Evolutionary conservation across 2,113 vertebrate genomes (phyloP), one percentile per base, ranked within the genome.

Genomic region (Haemorhous mexicanus): DNA sequence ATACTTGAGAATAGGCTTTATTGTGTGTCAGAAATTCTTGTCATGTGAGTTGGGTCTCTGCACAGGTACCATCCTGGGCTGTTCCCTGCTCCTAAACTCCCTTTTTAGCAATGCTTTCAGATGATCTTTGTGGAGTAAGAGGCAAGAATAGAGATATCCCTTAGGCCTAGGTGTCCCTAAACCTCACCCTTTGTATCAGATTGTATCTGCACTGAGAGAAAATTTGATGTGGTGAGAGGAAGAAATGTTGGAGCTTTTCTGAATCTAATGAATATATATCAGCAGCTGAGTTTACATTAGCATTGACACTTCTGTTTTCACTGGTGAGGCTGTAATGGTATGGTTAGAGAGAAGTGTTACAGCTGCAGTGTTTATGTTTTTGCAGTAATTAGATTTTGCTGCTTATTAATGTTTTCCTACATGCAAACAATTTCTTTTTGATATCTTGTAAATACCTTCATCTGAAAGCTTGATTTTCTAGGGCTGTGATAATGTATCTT

Each of bases 241-340:
- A 87, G n/a, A 62, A 94, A 70, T 58, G n/a, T 21, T 69, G 70
- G 37, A 89, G 52, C 62, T 87, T 87, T 83, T 93, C 75, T 87
- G 93, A 95, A 93, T 90, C 89, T 96, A 79, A 97, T 95, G 89
- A 97, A 94, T 97, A 90, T 87, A 84, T 95, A 89, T 91, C 81
- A 95, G 89, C 94, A 97, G 95, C 84, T 95, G 94, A 93, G 93
- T 96, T 96, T 97, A 93, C 87, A 86, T 43, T 41, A 93, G 81
- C 46, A 70, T 53, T 93, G 93, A 92, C 94, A 93, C 66, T 94
- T 89, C 70, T 95, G 77, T 92, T 96, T 96, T 93, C 84, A 52
- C 63, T 96, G 82, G 67, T 94, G 53, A 87, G 66, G 43, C 89
- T 90, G 41, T 92, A 95, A 79, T 93, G 87, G 47, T 91, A 91